Conservation (phyloP, 2,888 invertebrate species). For the Ganaspis brasiliensis region DNA sequence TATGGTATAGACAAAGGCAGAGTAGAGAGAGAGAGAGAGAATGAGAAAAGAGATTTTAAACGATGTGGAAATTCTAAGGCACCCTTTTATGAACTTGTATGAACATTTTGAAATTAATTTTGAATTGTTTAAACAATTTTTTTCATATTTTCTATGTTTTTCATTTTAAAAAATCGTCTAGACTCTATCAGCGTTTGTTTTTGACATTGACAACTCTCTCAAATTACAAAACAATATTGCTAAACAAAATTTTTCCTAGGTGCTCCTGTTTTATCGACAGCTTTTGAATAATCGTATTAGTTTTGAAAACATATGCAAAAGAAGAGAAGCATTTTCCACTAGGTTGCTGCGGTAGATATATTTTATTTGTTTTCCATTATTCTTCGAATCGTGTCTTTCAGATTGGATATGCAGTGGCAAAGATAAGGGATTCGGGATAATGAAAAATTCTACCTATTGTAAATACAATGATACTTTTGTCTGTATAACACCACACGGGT, state of each 20-base stretch:
- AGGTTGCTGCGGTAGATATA: not conserved
- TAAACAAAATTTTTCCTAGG: not conserved
- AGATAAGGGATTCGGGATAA: conserved; percentile 70
- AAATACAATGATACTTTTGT: conserved; percentile 57
- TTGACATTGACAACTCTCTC: not conserved
- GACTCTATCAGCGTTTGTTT: not conserved
- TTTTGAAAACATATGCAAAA: not conserved
- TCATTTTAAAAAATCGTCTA: too few species aligned
- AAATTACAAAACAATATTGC: not conserved
- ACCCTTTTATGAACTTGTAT: too few species aligned
- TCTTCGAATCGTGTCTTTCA: conserved; percentile 18
- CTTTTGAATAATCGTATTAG: conserved; percentile 3
- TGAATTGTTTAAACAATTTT: too few species aligned
- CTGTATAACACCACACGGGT: not conserved
- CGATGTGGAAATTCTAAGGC: too few species aligned
- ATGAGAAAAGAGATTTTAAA: too few species aligned
- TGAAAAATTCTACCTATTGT: conserved; percentile 67
- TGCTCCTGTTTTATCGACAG: not conserved
- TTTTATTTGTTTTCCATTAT: conserved; percentile 36
- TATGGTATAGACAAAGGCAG: too few species aligned
- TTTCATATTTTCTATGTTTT: too few species aligned
- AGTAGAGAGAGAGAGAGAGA: too few species aligned
- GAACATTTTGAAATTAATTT: too few species aligned
- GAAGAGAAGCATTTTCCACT: conserved; percentile 7
- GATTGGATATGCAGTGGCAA: conserved; percentile 57